Conservation (phyloP, 2,113 vertebrate species). For the Prionailurus bengalensis region DNA sequence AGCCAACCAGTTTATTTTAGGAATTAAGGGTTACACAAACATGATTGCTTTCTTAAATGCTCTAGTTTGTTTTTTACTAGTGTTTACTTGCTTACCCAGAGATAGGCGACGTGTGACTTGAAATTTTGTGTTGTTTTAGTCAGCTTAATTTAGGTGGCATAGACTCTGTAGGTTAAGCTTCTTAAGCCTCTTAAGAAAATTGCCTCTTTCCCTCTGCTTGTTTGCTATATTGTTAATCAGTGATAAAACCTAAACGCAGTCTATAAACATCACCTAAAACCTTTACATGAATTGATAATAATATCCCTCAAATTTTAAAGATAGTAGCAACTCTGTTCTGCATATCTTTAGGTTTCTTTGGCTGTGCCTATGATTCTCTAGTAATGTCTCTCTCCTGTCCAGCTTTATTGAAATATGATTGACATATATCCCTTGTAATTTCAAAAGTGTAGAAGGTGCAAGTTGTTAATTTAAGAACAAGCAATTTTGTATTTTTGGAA, state of each 20-base stretch:
- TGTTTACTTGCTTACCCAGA: conserved; percentile 38
- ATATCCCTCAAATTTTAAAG: conserved; percentile 4
- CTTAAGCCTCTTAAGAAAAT: conserved; percentile 40
- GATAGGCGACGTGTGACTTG: conserved; percentile 46
- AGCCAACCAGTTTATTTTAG: not conserved
- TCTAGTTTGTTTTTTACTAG: not conserved
- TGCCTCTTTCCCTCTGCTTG: not conserved
- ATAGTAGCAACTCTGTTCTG: not conserved
- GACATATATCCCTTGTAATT: not conserved
- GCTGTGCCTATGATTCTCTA: not conserved
- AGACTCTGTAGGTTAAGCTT: conserved; percentile 50
- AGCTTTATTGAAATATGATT: not conserved
- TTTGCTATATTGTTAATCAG: not conserved
- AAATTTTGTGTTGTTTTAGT: conserved; percentile 37
- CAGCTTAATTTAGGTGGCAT: conserved; percentile 24
- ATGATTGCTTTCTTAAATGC: not conserved
- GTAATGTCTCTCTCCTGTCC: not conserved
- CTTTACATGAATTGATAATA: conserved; percentile 7
- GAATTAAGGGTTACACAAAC: not conserved
- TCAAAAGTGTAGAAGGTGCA: conserved; percentile 17
- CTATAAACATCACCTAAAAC: not conserved
- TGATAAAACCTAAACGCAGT: conserved; percentile 13
- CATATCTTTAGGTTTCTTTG: not conserved
- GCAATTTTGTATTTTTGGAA: not conserved
- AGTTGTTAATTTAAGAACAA: not conserved